Percentiles rank a stretch among this genome's conserved stretches.
These are phyloP conservation scores for Eremophila alpestris DNA, from an alignment of 2,797 vertebrate species.

Conservation along the genomic window DNA sequence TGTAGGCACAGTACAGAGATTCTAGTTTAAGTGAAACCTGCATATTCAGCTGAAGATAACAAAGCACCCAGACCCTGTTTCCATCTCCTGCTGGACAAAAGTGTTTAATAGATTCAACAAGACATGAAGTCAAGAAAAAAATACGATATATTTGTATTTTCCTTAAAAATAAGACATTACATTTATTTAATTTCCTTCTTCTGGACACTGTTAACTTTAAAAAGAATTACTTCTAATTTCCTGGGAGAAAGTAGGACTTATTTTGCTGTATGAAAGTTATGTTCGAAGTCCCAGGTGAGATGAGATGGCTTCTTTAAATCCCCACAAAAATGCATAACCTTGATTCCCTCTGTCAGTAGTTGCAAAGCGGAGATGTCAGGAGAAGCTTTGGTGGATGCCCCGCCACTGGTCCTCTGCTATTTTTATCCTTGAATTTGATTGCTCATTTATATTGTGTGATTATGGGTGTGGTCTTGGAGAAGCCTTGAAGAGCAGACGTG, in stretches of 20 bases:
- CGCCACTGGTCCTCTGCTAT: accelerated
- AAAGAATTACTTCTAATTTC: background rate
- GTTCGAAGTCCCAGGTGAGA: background rate
- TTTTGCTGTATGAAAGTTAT: background rate
- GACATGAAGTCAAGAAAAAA: background rate
- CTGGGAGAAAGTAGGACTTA: background rate
- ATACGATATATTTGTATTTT: background rate
- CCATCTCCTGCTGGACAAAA: background rate
- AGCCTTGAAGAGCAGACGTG: background rate
- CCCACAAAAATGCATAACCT: background rate
- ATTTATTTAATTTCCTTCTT: background rate
- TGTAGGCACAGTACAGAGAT: background rate
- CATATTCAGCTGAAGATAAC: background rate
- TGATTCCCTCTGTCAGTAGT: background rate
- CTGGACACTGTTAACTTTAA: background rate
- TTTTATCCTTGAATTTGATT: background rate
- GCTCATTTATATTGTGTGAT: background rate
- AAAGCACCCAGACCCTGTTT: background rate
- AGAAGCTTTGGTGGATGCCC: background rate
- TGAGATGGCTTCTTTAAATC: background rate
- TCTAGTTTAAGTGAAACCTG: background rate
- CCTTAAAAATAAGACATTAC: background rate
- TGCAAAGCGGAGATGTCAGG: background rate
- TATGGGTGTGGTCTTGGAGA: background rate
- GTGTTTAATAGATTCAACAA: background rate